Percentiles rank a stretch among this genome's conserved stretches.
Evolutionary conservation across 2,797 vertebrate species (phyloP).

Genomic region (Peromyscus nudipes): DNA sequence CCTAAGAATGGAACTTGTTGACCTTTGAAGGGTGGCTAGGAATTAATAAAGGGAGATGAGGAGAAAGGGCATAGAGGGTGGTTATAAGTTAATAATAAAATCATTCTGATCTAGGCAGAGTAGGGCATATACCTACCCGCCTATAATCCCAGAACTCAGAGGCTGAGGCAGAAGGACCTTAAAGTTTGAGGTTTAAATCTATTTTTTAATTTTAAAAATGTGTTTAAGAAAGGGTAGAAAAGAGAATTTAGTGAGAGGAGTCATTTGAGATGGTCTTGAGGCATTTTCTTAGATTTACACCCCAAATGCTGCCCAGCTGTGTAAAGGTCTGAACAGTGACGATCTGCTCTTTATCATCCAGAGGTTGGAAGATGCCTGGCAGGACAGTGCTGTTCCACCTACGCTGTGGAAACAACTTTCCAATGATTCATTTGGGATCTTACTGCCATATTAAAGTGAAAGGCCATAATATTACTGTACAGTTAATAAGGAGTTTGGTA

Average conservation of each 20-base stretch:
- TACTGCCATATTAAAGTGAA: slow-evolving; percentile 45
- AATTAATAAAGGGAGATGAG: neutral
- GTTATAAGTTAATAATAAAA: neutral
- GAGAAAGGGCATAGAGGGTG: too few relatives aligned
- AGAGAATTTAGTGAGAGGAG: neutral
- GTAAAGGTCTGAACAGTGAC: neutral
- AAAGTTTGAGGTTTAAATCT: neutral
- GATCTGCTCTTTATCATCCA: neutral
- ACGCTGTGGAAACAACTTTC: slow-evolving; percentile 4
- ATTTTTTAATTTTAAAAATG: neutral
- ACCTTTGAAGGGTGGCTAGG: neutral
- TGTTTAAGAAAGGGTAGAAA: neutral
- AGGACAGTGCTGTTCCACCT: neutral
- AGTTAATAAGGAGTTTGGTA: slow-evolving; percentile 34
- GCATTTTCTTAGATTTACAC: neutral
- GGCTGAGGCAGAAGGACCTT: neutral
- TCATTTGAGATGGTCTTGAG: neutral
- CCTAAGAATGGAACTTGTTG: neutral
- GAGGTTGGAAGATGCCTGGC: slow-evolving; percentile 1
- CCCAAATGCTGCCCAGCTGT: neutral
- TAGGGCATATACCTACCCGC: neutral
- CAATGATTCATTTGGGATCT: slow-evolving; percentile 28
- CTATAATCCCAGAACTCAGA: neutral
- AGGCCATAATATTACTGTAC: slow-evolving; percentile 30
- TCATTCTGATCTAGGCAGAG: neutral